Percentiles rank a stretch among this genome's conserved stretches.
These are phyloP conservation scores for Zhuqinia jingwanae DNA, from an alignment of 2,888 invertebrate species.

Conservation along the genomic window DNA sequence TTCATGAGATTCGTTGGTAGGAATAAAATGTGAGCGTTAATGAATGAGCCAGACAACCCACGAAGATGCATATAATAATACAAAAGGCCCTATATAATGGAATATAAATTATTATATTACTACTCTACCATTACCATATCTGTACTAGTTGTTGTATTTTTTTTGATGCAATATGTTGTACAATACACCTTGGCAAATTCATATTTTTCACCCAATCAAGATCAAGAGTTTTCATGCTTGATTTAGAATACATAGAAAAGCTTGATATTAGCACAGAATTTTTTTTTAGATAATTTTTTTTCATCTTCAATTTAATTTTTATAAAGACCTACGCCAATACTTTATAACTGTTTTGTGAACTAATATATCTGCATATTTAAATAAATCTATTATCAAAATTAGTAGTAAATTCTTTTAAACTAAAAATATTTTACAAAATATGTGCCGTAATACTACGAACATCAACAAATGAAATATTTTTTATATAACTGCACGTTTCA, in stretches of 20 bases:
- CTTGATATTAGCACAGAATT: no score
- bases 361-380: no score
- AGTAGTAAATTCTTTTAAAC: no score
- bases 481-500: background rate
- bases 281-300: no score
- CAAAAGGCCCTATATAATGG: slow-evolving; percentile 58
- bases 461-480: no score
- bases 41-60: slow-evolving; percentile 69
- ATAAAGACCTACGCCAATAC: no score
- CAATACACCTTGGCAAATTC: slow-evolving; percentile 59
- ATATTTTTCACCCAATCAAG: slow-evolving; percentile 68
- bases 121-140: slow-evolving; percentile 56
- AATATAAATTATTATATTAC: slow-evolving; percentile 65
- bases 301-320: no score
- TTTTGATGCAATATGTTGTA: slow-evolving; percentile 55
- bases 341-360: no score
- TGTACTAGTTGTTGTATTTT: slow-evolving; percentile 49
- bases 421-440: no score
- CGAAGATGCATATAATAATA: slow-evolving; percentile 41
- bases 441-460: no score
- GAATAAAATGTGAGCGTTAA: slow-evolving; percentile 70
- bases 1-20: slow-evolving; percentile 66
- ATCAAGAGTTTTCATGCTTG: slow-evolving; percentile 64
- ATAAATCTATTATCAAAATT: no score
- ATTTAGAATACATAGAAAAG: slow-evolving; percentile 20